Percentiles rank a stretch among this genome's conserved stretches.
phyloP scores from a whole-genome alignment of 2,113 vertebrate genomes.

The Thalassarche chlororhynchos region DNA sequence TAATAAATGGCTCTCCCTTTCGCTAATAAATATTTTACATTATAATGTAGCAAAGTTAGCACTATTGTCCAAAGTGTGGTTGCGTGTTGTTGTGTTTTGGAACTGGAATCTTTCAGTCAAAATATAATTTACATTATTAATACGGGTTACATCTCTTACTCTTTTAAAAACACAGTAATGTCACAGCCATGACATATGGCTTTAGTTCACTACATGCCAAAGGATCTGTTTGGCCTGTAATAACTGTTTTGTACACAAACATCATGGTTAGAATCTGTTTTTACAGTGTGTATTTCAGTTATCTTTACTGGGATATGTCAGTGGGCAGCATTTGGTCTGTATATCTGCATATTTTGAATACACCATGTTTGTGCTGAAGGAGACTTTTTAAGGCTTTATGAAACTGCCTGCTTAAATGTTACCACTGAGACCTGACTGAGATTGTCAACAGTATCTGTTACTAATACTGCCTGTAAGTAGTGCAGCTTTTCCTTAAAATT shows the following conservation, averaged over 20 bases:
- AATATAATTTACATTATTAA: neutral
- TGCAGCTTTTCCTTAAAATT: neutral
- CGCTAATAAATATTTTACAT: neutral
- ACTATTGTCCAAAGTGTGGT: neutral
- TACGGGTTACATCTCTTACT: neutral
- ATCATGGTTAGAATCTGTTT: neutral
- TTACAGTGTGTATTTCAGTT: neutral
- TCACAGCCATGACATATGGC: neutral
- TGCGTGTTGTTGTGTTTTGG: neutral
- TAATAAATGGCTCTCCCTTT: neutral
- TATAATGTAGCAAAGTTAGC: neutral
- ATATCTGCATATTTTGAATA: neutral
- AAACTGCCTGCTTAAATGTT: neutral
- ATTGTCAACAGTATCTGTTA: neutral
- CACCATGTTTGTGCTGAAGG: neutral
- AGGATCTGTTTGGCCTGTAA: neutral
- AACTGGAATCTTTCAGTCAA: neutral
- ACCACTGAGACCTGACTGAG: neutral
- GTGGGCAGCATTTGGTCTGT: neutral
- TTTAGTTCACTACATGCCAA: neutral
- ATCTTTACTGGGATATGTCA: neutral
- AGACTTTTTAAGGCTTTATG: neutral
- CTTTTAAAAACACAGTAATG: neutral
- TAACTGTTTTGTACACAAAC: conserved; percentile 13
- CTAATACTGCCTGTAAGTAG: neutral